phyloP scores from a whole-genome alignment of 92 coral and sea anemone genomes.

The Phenganax stokvisi region DNA sequence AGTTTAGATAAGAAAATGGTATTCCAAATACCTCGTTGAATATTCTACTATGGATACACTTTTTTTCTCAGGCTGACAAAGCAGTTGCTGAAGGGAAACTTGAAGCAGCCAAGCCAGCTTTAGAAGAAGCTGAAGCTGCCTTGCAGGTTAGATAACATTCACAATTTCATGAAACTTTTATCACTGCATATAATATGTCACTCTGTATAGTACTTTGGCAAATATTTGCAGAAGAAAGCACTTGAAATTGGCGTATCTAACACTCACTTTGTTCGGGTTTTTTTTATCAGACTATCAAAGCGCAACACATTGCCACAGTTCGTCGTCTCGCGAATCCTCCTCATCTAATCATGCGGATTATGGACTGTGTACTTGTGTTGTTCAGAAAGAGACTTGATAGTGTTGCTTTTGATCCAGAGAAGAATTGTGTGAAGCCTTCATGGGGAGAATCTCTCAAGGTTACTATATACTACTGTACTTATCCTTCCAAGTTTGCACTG shows the following conservation, averaged over 20 bases:
- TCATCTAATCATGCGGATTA: conserved; percentile 93
- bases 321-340: conserved; percentile 94
- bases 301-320: conserved; percentile 87
- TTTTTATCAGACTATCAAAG: conserved; percentile 74
- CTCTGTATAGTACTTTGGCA: too few species aligned
- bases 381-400: conserved; percentile 65
- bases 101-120: conserved; percentile 87
- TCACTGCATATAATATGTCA: not conserved
- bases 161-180: not conserved
- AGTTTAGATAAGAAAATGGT: too few species aligned
- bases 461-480: not conserved
- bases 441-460: conserved; percentile 94
- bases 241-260: not conserved
- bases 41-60: too few species aligned
- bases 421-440: conserved; percentile 65
- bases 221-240: not conserved
- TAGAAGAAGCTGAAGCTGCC: conserved; percentile 92
- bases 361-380: conserved; percentile 87
- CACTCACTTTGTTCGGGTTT: not conserved
- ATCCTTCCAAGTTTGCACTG: not conserved
- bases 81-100: conserved; percentile 81
- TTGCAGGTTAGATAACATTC: conserved; percentile 57
- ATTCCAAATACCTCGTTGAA: too few species aligned
- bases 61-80: conserved; percentile 67
- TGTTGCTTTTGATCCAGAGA: conserved; percentile 75